Base-by-base conservation (phyloP, 2,888 invertebrate species). In the Tineola bisselliella region DNA sequence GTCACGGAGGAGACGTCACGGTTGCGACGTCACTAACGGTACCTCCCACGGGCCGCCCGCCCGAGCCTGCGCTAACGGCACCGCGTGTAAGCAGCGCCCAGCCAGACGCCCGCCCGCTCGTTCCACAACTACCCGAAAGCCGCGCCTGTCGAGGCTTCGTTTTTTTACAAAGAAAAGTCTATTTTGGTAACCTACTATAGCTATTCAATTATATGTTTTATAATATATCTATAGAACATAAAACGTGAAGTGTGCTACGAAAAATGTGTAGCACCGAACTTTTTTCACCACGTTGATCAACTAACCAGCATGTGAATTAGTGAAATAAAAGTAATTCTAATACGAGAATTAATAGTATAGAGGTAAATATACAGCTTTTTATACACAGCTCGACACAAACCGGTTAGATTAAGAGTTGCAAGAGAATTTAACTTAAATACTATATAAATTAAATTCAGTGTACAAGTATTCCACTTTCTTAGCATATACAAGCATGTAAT, bases 21-120 rank as follows among this genome's bases (percentile, higher is more conserved):
- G 67, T 66, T 63, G 76, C 71, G 78, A 84, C 84, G 86, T 84
- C 84, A 84, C 81, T 86, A 87, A 86, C 87, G 87, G 87, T 84
- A 87, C 86, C 84, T 84, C 84, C 84, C 84, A 86, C 84, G 80
- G 81, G 72, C 86, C 83, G 84, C 84, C 84, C 82, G 84, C 83
- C 86, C 84, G 86, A 83, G 81, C 81, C 84, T 83, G 81, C 84
- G 83, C 79, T 86, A 86, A 87, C 86, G 87, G 86, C 82, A 86
- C 70, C 81, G 78, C 77, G 87, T 84, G 82, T 77, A 78, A 69
- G 69, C 71, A 72, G 76, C 83, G 84, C 84, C 83, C 78, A 68
- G 71, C 64, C 63, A 63, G 68, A 63, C 70, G 66, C 66, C 61
- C 66, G 64, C 64, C 66, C 67, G 67, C 67, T 67, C 68, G 68